Evolutionary conservation across 2,113 vertebrate genomes (phyloP), one percentile per base, ranked within the genome.

Genomic region (Barnardius zonarius): DNA sequence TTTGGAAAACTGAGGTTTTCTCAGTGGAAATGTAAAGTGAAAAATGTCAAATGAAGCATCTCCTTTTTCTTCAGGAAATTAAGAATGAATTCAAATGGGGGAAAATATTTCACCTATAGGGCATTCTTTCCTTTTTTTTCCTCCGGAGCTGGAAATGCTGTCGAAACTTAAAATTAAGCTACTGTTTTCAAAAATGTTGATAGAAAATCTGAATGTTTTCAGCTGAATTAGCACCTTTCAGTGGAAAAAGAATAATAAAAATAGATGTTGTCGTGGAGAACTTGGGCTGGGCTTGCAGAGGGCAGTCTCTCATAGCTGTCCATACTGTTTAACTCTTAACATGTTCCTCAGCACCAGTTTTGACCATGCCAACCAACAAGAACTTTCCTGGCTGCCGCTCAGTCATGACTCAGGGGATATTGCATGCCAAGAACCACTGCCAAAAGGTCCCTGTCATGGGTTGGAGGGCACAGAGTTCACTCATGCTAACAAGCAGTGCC

Each of bases 1-100:
- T 88, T 77, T 82, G 57, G 85, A 94, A 95, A 95, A 88, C 76
- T 83, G 85, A 92, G 22, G 13, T 82, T 79, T 31, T 88, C 55
- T 92, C 7, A 5, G 64, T 86, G 63, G 59, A 92, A 93, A 86
- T 68, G 62, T 57, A 77, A 92, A 88, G 57, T 83, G 73, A 92
- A 96, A 95, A 86, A 86, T 57, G 57, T 61, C 39, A 74, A 93
- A 81, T 31, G 33, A 86, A 61, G 37, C 31, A 39, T 23, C 30
- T 61, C 10, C 37, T 86, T 77, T 92, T 88, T 74, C 75, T 90
- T 86, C 51, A 62, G 51, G 39, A 94, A 63, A 41, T 79, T 80
- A 90, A 67, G 39, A 83, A 83, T 67, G 0, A 90, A 57, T 89
- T 81, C 13, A 89, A 85, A 83, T 72, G 4, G 31, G 10, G 15